Conservation (phyloP, 2,888 invertebrate species). For the Podabrus alpinus region DNA sequence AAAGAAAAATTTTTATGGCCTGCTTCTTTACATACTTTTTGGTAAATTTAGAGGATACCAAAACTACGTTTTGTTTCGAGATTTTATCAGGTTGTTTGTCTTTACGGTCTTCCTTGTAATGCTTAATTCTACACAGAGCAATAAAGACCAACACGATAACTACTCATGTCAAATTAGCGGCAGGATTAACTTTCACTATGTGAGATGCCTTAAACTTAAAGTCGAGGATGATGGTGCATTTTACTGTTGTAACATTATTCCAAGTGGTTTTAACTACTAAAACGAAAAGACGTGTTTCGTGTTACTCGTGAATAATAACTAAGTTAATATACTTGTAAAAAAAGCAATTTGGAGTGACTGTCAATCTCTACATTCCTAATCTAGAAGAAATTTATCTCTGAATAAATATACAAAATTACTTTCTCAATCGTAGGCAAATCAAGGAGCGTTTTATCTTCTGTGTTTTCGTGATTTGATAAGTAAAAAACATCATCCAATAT, state of each 20-base stretch:
- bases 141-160: slow-evolving; percentile 21
- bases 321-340: background rate
- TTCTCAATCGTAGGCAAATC: background rate
- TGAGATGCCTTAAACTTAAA: slow-evolving; percentile 17
- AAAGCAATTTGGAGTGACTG: background rate
- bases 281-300: background rate
- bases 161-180: slow-evolving; percentile 21
- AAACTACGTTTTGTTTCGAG: background rate
- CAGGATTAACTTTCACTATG: slow-evolving; percentile 17
- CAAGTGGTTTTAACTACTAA: background rate
- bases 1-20: background rate
- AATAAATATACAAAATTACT: background rate
- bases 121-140: slow-evolving; percentile 8
- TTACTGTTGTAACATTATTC: slow-evolving; percentile 19
- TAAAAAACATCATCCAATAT: slow-evolving; percentile 14
- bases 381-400: background rate
- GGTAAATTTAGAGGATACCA: background rate
- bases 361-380: background rate
- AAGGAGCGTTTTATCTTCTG: background rate
- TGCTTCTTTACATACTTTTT: background rate
- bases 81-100: background rate
- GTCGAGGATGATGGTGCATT: slow-evolving; percentile 20
- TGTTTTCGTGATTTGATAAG: background rate
- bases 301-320: background rate
- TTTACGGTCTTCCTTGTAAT: background rate